These are phyloP conservation scores for Leucoma salicis DNA, from an alignment of 2,888 invertebrate genomes.

Conservation along the genomic window DNA sequence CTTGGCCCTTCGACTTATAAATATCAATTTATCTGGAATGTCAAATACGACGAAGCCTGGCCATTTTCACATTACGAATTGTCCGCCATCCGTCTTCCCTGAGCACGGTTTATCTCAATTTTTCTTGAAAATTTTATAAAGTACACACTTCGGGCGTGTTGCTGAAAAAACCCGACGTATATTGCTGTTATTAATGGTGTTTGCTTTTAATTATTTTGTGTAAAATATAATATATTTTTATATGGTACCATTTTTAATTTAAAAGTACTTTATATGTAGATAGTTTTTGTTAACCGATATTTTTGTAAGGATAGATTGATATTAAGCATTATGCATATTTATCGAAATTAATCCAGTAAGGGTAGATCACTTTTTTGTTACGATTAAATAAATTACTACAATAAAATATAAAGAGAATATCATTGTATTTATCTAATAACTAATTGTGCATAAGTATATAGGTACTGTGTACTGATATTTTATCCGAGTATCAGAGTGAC, in stretches of 20 bases:
- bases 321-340: too few relatives aligned
- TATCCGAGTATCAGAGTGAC: too few relatives aligned
- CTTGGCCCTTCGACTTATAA: conserved; percentile 78
- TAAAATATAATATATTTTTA: conserved; percentile 24
- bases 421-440: too few relatives aligned
- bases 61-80: conserved; percentile 74
- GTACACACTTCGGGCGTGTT: conserved; percentile 30
- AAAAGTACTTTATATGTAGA: conserved; percentile 5
- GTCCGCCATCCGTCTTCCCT: conserved; percentile 58
- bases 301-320: conserved; percentile 2
- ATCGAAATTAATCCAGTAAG: too few relatives aligned
- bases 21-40: conserved; percentile 80
- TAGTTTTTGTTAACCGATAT: conserved; percentile 7
- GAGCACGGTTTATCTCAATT: conserved; percentile 56
- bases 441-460: too few relatives aligned
- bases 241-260: conserved; percentile 10
- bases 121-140: conserved; percentile 46
- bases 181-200: conserved; percentile 38
- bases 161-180: conserved; percentile 35
- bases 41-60: conserved; percentile 72
- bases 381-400: too few relatives aligned
- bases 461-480: too few relatives aligned
- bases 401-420: too few relatives aligned
- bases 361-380: too few relatives aligned
- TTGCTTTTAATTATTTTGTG: conserved; percentile 39